These are phyloP conservation scores for Stercorarius parasiticus DNA, from an alignment of 2,113 vertebrate genomes.

Conservation along the genomic window DNA sequence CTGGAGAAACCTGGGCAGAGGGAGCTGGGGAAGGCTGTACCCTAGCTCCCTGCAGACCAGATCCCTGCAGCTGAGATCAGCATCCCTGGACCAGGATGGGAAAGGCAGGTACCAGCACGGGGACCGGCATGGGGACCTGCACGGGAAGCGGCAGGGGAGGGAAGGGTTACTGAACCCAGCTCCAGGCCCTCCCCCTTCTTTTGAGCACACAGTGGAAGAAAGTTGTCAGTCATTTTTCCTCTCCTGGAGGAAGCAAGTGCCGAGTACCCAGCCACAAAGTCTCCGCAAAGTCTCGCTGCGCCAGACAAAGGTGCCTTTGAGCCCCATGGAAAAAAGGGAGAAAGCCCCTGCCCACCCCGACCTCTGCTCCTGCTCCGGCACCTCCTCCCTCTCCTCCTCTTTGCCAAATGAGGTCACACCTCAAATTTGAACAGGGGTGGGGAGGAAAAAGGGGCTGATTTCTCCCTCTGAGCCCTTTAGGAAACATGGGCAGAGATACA, in stretches of 20 bases:
- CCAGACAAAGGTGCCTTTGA: constrained; percentile 45
- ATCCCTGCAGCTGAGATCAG: background rate
- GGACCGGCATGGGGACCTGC: background rate
- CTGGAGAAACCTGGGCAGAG: background rate
- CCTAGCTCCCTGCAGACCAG: background rate
- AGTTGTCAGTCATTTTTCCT: background rate
- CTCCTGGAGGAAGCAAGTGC: background rate
- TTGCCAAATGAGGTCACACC: background rate
- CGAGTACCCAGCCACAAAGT: background rate
- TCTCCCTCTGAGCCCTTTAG: background rate
- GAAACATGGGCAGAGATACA: background rate
- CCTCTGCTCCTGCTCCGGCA: background rate
- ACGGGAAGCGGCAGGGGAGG: background rate
- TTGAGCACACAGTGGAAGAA: background rate
- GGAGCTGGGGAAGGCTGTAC: background rate
- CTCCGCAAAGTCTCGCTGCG: background rate
- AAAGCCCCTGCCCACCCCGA: background rate
- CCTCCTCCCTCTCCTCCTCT: background rate
- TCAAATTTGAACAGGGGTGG: background rate
- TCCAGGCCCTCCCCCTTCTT: background rate
- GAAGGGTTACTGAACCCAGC: background rate
- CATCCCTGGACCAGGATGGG: background rate
- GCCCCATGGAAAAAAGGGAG: background rate
- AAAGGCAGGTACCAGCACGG: background rate
- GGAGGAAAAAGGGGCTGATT: background rate